These are phyloP conservation scores for Zaprionus lachaisei DNA, from an alignment of 1,140 invertebrate species.

Conservation along the genomic window DNA sequence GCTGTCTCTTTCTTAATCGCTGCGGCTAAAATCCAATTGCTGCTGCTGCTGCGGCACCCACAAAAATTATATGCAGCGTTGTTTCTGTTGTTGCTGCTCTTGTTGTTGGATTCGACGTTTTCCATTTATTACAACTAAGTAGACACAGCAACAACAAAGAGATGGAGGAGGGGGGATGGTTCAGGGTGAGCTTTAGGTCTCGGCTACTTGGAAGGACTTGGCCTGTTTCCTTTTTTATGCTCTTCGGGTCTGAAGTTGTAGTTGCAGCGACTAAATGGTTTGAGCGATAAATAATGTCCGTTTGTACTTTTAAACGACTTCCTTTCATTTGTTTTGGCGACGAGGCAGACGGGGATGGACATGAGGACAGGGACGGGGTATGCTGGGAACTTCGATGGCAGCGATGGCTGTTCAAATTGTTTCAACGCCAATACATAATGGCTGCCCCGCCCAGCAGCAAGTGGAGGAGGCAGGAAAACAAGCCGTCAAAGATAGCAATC, in stretches of 20 bases:
- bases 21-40: slow-evolving; percentile 63
- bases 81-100: slow-evolving; percentile 45
- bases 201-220: slow-evolving; percentile 12
- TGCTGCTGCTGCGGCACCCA: slow-evolving; percentile 14
- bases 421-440: slow-evolving; percentile 84
- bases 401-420: slow-evolving; percentile 80
- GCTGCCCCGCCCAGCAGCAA: slow-evolving; percentile 55
- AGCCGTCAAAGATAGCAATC: slow-evolving; percentile 84
- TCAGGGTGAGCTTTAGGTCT: background rate
- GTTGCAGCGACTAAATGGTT: slow-evolving; percentile 80
- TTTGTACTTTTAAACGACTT: slow-evolving; percentile 85
- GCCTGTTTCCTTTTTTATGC: slow-evolving; percentile 41
- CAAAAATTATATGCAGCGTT: slow-evolving; percentile 73
- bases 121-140: slow-evolving; percentile 81
- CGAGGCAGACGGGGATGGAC: background rate
- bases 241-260: slow-evolving; percentile 53
- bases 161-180: background rate
- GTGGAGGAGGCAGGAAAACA: slow-evolving; percentile 72
- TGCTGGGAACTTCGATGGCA: slow-evolving; percentile 17
- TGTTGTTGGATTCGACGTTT: slow-evolving; percentile 44
- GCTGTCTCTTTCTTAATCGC: slow-evolving; percentile 38
- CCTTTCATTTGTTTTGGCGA: slow-evolving; percentile 82
- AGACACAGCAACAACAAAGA: slow-evolving; percentile 54
- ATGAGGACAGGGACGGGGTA: background rate
- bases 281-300: slow-evolving; percentile 84